Percentiles rank a stretch among this genome's conserved stretches.
Evolutionary conservation across 2,797 vertebrate genomes (phyloP).

Genomic region (Cephalopachus bancanus): DNA sequence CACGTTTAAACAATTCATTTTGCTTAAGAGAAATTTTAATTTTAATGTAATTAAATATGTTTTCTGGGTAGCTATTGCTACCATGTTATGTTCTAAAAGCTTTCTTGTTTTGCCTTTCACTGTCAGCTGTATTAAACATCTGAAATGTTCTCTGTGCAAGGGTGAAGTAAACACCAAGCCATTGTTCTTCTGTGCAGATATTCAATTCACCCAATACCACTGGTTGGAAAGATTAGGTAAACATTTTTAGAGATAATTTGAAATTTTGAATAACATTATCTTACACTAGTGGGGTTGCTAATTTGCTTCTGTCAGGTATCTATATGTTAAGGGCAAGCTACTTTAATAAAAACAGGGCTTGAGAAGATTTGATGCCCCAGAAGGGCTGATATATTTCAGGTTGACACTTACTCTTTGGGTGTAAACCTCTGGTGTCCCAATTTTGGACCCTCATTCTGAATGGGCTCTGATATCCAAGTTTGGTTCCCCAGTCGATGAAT

Average conservation of each 20-base stretch:
- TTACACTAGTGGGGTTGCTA: neutral
- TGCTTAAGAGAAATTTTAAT: neutral
- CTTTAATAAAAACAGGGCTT: neutral
- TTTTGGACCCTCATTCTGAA: neutral
- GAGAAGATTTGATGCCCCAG: neutral
- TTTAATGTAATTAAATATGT: neutral
- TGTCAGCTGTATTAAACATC: constrained; percentile 10
- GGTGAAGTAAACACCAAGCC: neutral
- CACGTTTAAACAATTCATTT: neutral
- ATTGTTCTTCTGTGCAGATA: neutral
- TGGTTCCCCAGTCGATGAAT: neutral
- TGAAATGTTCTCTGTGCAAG: neutral
- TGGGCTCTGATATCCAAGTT: neutral
- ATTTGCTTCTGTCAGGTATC: neutral
- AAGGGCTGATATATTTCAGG: neutral
- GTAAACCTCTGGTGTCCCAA: neutral
- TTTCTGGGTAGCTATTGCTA: neutral
- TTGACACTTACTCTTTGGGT: neutral
- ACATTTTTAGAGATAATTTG: neutral
- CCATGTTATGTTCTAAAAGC: neutral
- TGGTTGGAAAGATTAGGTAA: neutral
- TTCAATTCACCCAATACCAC: neutral
- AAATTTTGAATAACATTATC: neutral
- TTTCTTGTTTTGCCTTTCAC: constrained; percentile 13
- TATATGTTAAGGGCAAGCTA: neutral